These are phyloP conservation scores for Percopsis transmontana DNA, from an alignment of 2,113 vertebrate species.

Conservation along the genomic window DNA sequence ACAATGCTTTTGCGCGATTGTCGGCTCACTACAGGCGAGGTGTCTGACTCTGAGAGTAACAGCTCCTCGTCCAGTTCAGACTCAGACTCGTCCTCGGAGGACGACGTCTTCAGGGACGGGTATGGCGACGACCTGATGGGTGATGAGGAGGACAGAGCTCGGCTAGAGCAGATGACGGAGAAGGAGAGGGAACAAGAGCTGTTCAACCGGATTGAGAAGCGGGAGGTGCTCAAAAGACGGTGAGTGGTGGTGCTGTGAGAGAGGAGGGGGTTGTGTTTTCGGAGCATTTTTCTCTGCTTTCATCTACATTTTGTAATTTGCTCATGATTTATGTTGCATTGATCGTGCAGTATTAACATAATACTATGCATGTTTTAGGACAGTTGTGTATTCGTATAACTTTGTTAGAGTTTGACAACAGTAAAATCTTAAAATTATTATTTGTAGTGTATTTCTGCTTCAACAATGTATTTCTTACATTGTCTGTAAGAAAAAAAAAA, in stretches of 20 bases:
- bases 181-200: constrained; percentile 97
- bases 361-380: no score
- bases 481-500: no score
- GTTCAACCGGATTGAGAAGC: constrained; percentile 97
- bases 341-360: no score
- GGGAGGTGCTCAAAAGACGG: constrained; percentile 98
- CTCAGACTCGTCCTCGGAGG: constrained; percentile 94
- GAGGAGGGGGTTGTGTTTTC: neutral
- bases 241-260: constrained; percentile 55
- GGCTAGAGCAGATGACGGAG: constrained; percentile 98
- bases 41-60: constrained; percentile 97
- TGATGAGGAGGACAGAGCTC: constrained; percentile 93
- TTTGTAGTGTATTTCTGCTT: no score
- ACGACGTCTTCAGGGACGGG: constrained; percentile 95
- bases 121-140: constrained; percentile 98
- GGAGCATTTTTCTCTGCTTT: no score
- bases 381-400: no score
- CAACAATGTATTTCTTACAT: no score
- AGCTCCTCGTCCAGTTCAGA: constrained; percentile 96
- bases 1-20: neutral
- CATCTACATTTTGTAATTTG: no score
- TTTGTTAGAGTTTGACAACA: no score
- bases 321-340: no score
- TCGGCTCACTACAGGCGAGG: constrained; percentile 82
- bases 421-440: no score